phyloP scores from a whole-genome alignment of 2,113 vertebrate genomes.

The Origma solitaria region DNA sequence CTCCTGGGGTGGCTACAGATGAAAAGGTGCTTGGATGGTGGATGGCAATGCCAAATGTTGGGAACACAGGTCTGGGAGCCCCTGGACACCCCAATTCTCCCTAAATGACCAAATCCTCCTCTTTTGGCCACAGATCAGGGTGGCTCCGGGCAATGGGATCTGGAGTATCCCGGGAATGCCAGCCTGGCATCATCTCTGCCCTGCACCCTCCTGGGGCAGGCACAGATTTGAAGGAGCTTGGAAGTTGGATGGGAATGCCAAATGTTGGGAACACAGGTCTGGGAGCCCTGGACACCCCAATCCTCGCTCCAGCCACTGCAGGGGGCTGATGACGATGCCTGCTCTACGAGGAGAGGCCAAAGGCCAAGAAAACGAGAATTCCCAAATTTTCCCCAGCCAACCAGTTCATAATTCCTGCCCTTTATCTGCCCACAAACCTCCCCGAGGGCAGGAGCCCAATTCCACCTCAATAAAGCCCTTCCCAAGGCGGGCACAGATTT shows the following conservation, averaged over 20 bases:
- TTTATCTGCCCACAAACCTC: background rate
- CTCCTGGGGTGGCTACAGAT: background rate
- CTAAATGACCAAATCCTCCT: background rate
- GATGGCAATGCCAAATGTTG: background rate
- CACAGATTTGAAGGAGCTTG: background rate
- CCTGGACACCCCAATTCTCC: background rate
- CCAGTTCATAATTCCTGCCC: background rate
- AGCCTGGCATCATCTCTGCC: background rate
- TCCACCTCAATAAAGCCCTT: background rate
- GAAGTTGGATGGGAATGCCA: background rate
- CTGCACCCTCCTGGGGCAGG: background rate
- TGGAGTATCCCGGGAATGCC: background rate
- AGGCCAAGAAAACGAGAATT: background rate
- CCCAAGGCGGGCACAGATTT: accelerated
- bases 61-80: background rate
- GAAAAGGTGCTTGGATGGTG: background rate
- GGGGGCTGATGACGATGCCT: accelerated
- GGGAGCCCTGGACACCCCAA: background rate
- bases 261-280: too few relatives aligned
- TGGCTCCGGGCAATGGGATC: background rate
- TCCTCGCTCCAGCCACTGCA: background rate
- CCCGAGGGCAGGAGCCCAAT: background rate
- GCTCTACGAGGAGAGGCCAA: background rate
- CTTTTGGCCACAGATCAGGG: too few relatives aligned
- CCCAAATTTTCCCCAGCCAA: background rate